phyloP scores from a whole-genome alignment of 2,113 vertebrate species.

The Plestiodon gilberti region DNA sequence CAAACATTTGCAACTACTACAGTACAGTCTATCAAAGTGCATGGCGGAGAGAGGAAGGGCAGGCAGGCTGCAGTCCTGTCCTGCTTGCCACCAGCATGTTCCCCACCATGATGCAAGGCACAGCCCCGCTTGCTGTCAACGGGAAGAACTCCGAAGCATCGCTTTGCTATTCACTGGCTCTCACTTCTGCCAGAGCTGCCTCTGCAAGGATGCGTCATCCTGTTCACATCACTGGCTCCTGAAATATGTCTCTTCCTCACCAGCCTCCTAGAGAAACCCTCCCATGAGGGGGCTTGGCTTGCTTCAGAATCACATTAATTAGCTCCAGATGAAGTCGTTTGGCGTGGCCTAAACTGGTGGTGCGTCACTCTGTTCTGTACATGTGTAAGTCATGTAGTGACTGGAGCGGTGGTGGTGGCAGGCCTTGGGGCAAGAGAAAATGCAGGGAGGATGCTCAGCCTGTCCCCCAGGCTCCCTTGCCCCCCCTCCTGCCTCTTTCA shows the following conservation, averaged over 20 bases:
- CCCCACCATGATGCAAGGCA: background rate
- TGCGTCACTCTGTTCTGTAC: background rate
- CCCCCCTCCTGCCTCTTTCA: background rate
- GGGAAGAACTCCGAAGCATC: no score
- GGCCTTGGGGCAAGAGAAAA: background rate
- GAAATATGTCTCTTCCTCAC: background rate
- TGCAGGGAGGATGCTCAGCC: background rate
- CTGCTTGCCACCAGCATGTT: no score
- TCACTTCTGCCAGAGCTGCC: no score
- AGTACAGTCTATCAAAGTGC: no score
- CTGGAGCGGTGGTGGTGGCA: fast-evolving
- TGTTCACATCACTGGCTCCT: background rate
- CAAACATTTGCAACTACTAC: background rate
- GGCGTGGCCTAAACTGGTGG: background rate
- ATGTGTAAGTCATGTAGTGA: background rate
- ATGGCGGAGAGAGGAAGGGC: background rate
- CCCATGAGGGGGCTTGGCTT: background rate
- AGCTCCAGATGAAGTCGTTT: background rate
- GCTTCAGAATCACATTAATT: background rate
- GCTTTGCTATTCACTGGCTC: background rate
- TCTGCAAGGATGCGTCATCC: background rate
- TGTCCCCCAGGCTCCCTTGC: background rate
- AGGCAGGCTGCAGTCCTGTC: background rate
- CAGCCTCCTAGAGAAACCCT: background rate
- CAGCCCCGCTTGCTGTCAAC: background rate